Conservation (phyloP, 2,113 vertebrate species). For the Engystomops pustulosus region DNA sequence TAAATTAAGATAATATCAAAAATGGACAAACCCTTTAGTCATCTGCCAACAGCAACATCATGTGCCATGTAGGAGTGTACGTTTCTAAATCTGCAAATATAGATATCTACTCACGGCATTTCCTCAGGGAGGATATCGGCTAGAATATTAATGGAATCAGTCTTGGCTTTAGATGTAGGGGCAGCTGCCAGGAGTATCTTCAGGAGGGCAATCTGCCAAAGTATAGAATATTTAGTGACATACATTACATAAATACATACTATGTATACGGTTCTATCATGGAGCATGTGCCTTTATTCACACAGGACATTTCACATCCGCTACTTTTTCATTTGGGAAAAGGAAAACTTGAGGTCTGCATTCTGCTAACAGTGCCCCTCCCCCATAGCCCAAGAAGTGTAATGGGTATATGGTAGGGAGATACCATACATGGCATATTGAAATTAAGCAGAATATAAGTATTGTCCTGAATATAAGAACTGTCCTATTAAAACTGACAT, state of each 20-base stretch:
- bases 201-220: conserved; percentile 88
- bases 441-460: too few relatives aligned
- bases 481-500: too few relatives aligned
- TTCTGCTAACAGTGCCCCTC: too few relatives aligned
- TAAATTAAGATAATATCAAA: too few relatives aligned
- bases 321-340: neutral
- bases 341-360: too few relatives aligned
- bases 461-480: too few relatives aligned
- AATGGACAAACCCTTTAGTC: neutral
- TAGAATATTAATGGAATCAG: conserved; percentile 97
- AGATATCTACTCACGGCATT: conserved; percentile 94
- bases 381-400: too few relatives aligned
- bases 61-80: neutral
- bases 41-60: neutral
- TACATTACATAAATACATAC: neutral
- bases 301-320: neutral
- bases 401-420: too few relatives aligned
- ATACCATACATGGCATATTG: too few relatives aligned
- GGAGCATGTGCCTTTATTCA: neutral
- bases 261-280: neutral
- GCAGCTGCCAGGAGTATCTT: conserved; percentile 97
- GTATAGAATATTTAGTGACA: neutral
- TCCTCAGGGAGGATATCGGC: conserved; percentile 95
- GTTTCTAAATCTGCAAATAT: neutral
- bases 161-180: conserved; percentile 98